These are phyloP conservation scores for Calameuta idolon DNA, from an alignment of 2,888 invertebrate species.

Conservation along the genomic window DNA sequence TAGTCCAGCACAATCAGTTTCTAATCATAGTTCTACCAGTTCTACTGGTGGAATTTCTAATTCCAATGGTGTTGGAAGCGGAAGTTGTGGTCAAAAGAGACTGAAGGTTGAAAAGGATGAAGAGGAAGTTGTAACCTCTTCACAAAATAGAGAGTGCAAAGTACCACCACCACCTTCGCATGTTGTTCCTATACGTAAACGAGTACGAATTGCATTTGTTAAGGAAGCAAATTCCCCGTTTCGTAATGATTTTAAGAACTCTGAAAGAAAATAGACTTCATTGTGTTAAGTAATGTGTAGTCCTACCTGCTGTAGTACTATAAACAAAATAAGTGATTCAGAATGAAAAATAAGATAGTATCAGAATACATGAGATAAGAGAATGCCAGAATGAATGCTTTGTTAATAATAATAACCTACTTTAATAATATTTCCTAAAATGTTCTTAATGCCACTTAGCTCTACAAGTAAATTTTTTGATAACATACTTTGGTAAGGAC, in stretches of 20 bases:
- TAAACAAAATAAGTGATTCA: neutral
- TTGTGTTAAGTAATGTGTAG: neutral
- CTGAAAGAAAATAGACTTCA: slow-evolving; percentile 30
- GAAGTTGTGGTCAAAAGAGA: slow-evolving; percentile 8
- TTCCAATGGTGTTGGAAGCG: neutral
- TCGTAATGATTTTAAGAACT: slow-evolving; percentile 33
- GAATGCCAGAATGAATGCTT: neutral
- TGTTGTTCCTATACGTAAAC: slow-evolving; percentile 34
- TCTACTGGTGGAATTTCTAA: neutral
- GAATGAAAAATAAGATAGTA: neutral
- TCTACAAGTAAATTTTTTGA: neutral
- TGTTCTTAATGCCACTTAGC: neutral
- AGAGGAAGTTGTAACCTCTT: slow-evolving; percentile 29
- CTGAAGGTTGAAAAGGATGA: slow-evolving; percentile 44
- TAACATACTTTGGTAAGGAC: neutral
- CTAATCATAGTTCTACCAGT: neutral
- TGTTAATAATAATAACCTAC: neutral
- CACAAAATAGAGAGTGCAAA: slow-evolving; percentile 16
- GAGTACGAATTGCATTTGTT: slow-evolving; percentile 33
- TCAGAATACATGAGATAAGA: neutral
- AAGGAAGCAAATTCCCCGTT: slow-evolving; percentile 36
- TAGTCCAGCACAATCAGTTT: slow-evolving; percentile 3
- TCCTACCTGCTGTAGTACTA: neutral
- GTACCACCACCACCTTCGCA: slow-evolving; percentile 10
- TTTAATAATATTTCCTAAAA: neutral